Base-by-base conservation (phyloP, 2,797 vertebrate species). In the Chelon labrosus region DNA sequence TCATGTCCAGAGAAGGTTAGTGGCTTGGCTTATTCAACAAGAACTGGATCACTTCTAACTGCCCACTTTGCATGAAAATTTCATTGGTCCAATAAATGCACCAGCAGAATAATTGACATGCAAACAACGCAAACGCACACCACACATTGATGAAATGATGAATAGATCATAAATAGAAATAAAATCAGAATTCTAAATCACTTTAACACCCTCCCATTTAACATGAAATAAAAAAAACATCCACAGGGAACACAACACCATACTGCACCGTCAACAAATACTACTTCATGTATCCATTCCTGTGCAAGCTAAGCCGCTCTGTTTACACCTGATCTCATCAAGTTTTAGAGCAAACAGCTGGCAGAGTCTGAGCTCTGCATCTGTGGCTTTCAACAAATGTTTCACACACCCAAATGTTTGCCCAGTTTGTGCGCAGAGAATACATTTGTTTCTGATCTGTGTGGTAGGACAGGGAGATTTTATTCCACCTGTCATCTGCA, bases 201-300 rank as follows among this genome's bases (percentile, higher is more conserved):
- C 20, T n/a, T 68, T 7, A 39, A 58, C 39, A 35, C 7, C 17
- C 13, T 13, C 16, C 7, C 16, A 42, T 41, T 9, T 70, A 17
- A 41, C 27, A 3, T 58, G 27, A 13, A 64, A 52, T 51, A 14
- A 65, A 5, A 31, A 31, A 5, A 3, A 12, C 38, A 72, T 59
- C 37, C 68, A 63, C 14, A 10, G 44, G 53, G 41, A 57, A 79
- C 52, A 49, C 46, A 56, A 64, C 5, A 54, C 27, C 46, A 16
- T 5, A 27, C 31, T 16, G 73, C 67, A 25, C 65, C 22, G 62
- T 74, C 73, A 69, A 68, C 69, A 76, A 67, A 77, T 14, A 54
- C 46, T 39, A 50, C 52, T 37, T 35, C 54, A 41, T 49, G 31
- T 53, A 70, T 70, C 4, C 0, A 11, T 60, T 60, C 55, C 22